Evolutionary conservation across 2,113 vertebrate genomes (phyloP).

Genomic region (Carlito syrichta): DNA sequence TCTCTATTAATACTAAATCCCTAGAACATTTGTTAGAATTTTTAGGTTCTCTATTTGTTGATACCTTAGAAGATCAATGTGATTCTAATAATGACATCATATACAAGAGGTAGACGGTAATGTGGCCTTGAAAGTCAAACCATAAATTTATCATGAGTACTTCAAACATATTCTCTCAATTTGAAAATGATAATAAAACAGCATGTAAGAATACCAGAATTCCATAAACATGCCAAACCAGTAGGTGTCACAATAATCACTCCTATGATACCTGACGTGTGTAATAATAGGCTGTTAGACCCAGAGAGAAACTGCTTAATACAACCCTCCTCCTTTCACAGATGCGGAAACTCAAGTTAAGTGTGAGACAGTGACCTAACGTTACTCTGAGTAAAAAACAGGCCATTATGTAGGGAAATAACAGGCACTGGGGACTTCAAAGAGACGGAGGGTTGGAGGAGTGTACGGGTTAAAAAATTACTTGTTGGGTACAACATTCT

Average conservation of each 20-base stretch:
- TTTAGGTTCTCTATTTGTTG: neutral
- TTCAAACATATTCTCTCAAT: neutral
- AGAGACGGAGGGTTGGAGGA: no score
- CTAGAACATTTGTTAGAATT: neutral
- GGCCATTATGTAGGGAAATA: no score
- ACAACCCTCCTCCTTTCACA: neutral
- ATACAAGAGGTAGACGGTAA: neutral
- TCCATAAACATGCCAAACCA: neutral
- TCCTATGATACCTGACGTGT: neutral
- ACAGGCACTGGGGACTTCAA: no score
- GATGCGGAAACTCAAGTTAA: neutral
- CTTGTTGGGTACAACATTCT: no score
- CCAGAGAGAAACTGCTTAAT: neutral
- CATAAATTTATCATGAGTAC: neutral
- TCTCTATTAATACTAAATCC: neutral
- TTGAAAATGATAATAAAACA: neutral
- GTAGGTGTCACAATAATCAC: neutral
- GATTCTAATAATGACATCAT: neutral
- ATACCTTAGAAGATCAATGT: neutral
- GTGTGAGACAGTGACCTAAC: neutral
- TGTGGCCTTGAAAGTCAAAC: neutral
- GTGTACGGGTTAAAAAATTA: no score
- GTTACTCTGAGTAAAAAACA: neutral
- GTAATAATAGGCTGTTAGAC: neutral
- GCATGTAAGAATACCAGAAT: neutral